Evolutionary conservation across 2,888 invertebrate genomes (phyloP), one percentile per base, ranked within the genome.

Genomic region (Melanargia galathea): DNA sequence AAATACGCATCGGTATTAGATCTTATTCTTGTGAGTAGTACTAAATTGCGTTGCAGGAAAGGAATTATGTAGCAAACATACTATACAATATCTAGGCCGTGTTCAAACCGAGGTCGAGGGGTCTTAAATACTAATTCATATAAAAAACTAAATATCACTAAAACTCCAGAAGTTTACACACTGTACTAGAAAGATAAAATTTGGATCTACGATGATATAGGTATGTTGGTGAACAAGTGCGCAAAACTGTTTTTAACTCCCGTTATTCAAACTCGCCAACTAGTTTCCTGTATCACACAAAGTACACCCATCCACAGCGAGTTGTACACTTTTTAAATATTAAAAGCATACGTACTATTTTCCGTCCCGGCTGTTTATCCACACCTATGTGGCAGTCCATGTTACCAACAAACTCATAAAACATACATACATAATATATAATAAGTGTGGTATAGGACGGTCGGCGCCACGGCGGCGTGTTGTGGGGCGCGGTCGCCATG

Each of bases 401-500:
- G 81, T 79, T 76, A 82, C 76, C 76, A 81, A 80, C 83, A 84
- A 83, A 84, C 80, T 79, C 79, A 83, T 86, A 84, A 84, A 84
- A 82, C 79, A 83, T 84, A 83, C 81, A 83, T 83, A 82, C 78
- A 81, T 81, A 10, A 81, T 81, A 10, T 30, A 30, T 30, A 79
- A 75, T 78, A 75, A 79, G 81, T 76, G 78, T 77, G 80, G 70
- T 73, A 73, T 72, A 73, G 79, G 73, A 75, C 74, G 77, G 79
- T 73, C 76, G 90, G 90, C 90, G 90, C 90, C 90, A 81, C 80
- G 75, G 74, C 84, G 90, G 84, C 90, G 90, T 90, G 90, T 90
- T 90, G 88, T 88, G 83, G 88, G 87, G 86, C 84, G 79, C 82
- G 75, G 88, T 90, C 79, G 79, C 76, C 79, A 86, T 86, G 81